Base-by-base conservation (phyloP, 2,113 vertebrate genomes). In the Planiliza haematocheilus region DNA sequence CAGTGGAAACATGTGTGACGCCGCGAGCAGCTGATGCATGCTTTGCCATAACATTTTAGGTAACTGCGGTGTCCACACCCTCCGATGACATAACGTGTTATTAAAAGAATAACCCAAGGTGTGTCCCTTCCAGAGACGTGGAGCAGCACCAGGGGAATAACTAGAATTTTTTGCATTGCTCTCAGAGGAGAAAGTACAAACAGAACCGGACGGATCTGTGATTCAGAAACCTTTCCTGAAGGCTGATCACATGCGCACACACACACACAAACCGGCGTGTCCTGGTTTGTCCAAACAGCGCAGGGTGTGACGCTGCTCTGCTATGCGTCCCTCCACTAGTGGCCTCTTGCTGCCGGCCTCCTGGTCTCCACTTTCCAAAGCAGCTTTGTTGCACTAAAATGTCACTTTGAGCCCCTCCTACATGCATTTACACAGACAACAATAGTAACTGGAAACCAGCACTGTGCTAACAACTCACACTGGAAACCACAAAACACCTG, bases 381-480 rank as follows among this genome's bases (percentile, higher is more conserved):
- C 82, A 75, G 86, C 86, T 87, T 89, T 90, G 86, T 88, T 88
- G 86, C 77, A 69, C 34, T 72, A 78, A 88, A 84, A 85, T 85
- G 90, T 88, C 78, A 71, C 38, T 67, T n/a, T 39, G 60, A 79
- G 86, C 86, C 58, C 74, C 88, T 83, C 87, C 88, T 83, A 84
- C 80, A 30, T 21, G 68, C 76, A 71, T 88, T 88, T 73, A 82
- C 86, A 78, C 81, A 81, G 71, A 75, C 86, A 87, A 91, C 88
- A 91, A 88, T 78, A 68, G 86, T 17, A 80, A 77, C 73, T 84
- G 83, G 81, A 92, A 87, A 86, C 75, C 71, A 56, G 67, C 70
- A 36, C 64, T n/a, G 13, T 43, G 42, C 70, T n/a, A 58, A 75
- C 64, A 70, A 30, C 34, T 67, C 56, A 8, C n/a, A 14, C 51